A percentile compares a stretch with the other conserved stretches of the same genome.
phyloP scores from a whole-genome alignment of 2,113 vertebrate genomes.

The Thalassoma bifasciatum region DNA sequence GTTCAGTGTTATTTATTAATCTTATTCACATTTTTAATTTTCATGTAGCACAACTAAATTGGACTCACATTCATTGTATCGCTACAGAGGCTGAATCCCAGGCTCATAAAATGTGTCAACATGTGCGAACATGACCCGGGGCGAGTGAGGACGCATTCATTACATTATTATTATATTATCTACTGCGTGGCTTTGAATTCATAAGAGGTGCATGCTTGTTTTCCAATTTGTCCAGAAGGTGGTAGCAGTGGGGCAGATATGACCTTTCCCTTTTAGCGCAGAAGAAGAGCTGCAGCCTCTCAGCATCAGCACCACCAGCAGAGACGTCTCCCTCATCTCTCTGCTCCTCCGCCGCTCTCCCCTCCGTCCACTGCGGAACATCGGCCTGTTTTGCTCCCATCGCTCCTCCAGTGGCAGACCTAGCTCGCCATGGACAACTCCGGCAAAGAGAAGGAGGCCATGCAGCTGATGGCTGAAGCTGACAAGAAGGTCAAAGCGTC shows the following conservation, averaged over 20 bases:
- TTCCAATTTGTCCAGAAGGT: constrained; percentile 14
- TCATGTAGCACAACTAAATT: no score
- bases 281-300: constrained; percentile 57
- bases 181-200: no score
- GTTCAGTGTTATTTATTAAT: no score
- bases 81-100: no score
- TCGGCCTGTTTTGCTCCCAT: constrained; percentile 41
- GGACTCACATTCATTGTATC: no score
- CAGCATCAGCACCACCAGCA: constrained; percentile 69
- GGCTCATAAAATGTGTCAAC: no score
- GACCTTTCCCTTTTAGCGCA: not conserved
- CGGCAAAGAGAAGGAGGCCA: constrained; percentile 95
- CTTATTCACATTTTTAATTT: no score
- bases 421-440: constrained; percentile 88
- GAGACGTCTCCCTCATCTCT: constrained; percentile 11
- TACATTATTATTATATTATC: no score
- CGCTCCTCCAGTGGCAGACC: constrained; percentile 34
- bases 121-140: no score
- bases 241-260: not conserved
- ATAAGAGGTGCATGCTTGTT: not conserved
- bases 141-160: no score
- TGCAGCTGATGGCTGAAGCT: constrained; percentile 96
- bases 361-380: constrained; percentile 71
- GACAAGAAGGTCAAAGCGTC: constrained; percentile 97
- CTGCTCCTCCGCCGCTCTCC: constrained; percentile 2